A percentile compares a stretch with the other conserved stretches of the same genome.
phyloP scores from a whole-genome alignment of 2,797 vertebrate genomes.

The Alcedo atthis region DNA sequence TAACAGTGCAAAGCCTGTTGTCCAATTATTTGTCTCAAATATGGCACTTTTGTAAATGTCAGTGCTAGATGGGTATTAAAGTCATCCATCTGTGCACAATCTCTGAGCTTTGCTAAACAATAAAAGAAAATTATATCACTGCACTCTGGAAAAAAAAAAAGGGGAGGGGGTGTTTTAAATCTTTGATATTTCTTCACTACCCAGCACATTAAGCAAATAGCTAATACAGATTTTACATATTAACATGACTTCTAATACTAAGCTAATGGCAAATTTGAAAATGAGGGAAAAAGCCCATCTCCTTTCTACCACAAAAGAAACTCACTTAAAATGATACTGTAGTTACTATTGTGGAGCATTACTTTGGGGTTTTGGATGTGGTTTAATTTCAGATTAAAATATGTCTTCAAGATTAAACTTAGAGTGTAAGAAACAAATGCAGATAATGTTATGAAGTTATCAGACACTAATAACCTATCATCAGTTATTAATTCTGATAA shows the following conservation, averaged over 20 bases:
- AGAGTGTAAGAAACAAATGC: background rate
- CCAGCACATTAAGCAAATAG: background rate
- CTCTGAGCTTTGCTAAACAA: constrained; percentile 20
- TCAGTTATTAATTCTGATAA: background rate
- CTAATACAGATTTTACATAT: background rate
- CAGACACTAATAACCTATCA: background rate
- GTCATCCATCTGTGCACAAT: constrained; percentile 29
- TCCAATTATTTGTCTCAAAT: constrained; percentile 45
- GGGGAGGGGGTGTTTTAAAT: background rate
- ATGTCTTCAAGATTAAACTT: background rate
- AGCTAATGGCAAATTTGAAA: background rate
- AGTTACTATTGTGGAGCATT: background rate
- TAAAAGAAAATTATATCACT: background rate
- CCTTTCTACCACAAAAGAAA: background rate
- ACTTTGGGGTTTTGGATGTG: background rate
- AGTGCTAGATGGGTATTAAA: constrained; percentile 40
- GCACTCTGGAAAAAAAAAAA: background rate
- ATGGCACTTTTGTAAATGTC: constrained; percentile 31
- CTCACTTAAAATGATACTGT: background rate
- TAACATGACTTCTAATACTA: background rate
- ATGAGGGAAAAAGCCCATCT: fast-evolving
- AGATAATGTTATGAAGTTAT: background rate
- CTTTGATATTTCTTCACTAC: background rate
- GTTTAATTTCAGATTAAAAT: background rate
- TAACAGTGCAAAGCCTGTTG: constrained; percentile 9